These are phyloP conservation scores for Scolopax rusticola DNA, from an alignment of 2,797 vertebrate genomes.

Conservation along the genomic window DNA sequence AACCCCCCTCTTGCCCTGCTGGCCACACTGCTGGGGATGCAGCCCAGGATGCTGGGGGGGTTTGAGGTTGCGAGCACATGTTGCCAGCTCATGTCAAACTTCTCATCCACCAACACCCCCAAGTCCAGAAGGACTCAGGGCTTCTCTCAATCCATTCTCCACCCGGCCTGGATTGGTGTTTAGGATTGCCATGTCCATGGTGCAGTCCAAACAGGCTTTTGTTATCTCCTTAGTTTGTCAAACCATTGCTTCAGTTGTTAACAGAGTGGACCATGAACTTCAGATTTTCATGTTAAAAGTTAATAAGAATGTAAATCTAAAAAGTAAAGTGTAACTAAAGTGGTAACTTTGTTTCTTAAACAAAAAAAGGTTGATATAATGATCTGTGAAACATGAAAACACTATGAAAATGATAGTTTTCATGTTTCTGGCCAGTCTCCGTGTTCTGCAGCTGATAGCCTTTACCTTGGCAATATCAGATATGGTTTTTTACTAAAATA, in stretches of 20 bases:
- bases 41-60: background rate
- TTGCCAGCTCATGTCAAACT: background rate
- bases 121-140: background rate
- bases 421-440: background rate
- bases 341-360: background rate
- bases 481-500: background rate
- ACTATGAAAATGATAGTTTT: background rate
- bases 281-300: slow-evolving; percentile 26
- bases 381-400: background rate
- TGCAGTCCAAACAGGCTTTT: slow-evolving; percentile 32
- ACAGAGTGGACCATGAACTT: background rate
- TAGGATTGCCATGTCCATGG: background rate
- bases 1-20: background rate
- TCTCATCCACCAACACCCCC: background rate
- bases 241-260: background rate
- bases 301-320: slow-evolving; percentile 48
- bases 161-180: background rate
- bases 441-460: background rate
- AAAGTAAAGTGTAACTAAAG: background rate
- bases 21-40: background rate
- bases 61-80: background rate
- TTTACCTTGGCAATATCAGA: background rate
- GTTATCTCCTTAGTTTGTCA: slow-evolving; percentile 43
- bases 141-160: background rate
- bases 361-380: background rate